A percentile compares a stretch with the other conserved stretches of the same genome.
phyloP scores from a whole-genome alignment of 1,140 invertebrate genomes.

The Tetramorium alpestre region DNA sequence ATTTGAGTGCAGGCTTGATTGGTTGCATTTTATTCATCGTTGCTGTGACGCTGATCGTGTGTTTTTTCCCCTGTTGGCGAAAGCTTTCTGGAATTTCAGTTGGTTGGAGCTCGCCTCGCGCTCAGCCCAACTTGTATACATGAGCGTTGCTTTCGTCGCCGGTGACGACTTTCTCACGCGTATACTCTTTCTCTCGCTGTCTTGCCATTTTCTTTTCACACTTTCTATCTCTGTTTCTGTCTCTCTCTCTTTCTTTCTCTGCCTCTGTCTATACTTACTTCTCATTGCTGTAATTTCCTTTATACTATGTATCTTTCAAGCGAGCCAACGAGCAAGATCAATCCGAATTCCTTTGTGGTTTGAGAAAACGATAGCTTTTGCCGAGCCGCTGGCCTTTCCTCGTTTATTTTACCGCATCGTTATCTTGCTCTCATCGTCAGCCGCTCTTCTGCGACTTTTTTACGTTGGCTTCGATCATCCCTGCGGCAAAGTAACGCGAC shows the following conservation, averaged over 20 bases:
- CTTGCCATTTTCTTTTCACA: conserved; percentile 5
- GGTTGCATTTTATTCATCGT: conserved; percentile 71
- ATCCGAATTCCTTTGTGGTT: conserved; percentile 10
- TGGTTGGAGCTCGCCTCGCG: conserved; percentile 38
- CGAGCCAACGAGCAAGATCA: conserved; percentile 54
- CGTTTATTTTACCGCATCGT: conserved; percentile 70
- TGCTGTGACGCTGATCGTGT: conserved; percentile 71
- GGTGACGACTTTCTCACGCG: conserved; percentile 65
- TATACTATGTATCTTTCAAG: conserved; percentile 55
- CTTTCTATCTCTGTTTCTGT: conserved; percentile 34
- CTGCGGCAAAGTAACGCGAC: conserved; percentile 37
- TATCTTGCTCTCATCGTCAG: conserved; percentile 65
- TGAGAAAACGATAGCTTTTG: conserved; percentile 64
- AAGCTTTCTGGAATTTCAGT: conserved; percentile 73
- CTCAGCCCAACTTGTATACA: conserved; percentile 33
- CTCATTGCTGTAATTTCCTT: conserved; percentile 55
- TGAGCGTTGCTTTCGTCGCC: conserved; percentile 75
- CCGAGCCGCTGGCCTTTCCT: conserved; percentile 43
- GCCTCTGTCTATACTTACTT: conserved; percentile 52
- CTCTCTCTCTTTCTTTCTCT: conserved; percentile 57
- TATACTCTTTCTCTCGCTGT: conserved; percentile 15
- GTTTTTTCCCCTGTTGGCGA: conserved; percentile 67
- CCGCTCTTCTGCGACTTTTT: conserved; percentile 55
- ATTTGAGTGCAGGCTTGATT: conserved; percentile 73
- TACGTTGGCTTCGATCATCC: conserved; percentile 46